These are phyloP conservation scores for Sebastes minor DNA, from an alignment of 2,797 vertebrate species.

Conservation along the genomic window DNA sequence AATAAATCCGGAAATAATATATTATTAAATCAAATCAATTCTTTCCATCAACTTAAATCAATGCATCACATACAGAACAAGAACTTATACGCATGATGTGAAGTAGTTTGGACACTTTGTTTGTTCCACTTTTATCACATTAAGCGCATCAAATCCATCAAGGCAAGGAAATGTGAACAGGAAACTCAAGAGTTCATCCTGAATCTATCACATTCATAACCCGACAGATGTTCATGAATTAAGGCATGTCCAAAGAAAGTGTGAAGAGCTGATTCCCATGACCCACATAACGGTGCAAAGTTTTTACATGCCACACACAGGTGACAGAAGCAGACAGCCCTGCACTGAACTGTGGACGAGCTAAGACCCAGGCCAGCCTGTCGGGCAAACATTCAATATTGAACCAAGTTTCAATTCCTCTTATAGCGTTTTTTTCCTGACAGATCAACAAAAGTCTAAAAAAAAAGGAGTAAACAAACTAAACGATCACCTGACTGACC, in stretches of 20 bases:
- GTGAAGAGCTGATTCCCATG: slow-evolving; percentile 48
- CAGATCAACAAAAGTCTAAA: not conserved
- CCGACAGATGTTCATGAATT: not conserved
- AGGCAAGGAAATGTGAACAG: not conserved
- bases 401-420: slow-evolving; percentile 34
- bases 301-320: slow-evolving; percentile 61
- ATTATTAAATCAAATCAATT: not conserved
- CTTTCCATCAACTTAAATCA: not conserved
- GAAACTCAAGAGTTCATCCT: not conserved
- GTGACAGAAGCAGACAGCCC: slow-evolving; percentile 37
- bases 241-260: slow-evolving; percentile 17
- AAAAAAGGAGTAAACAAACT: not conserved
- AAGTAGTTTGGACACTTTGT: not conserved
- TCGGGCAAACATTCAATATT: slow-evolving; percentile 47
- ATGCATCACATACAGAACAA: not conserved
- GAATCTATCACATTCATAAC: not conserved
- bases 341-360: not conserved
- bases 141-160: slow-evolving; percentile 1
- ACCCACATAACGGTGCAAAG: not conserved
- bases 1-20: not conserved
- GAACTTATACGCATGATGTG: not conserved
- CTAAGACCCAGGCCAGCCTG: slow-evolving; percentile 13
- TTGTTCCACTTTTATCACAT: not conserved
- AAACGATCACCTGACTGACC: slow-evolving; percentile 4
- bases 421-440: not conserved